Evolutionary conservation across 2,797 vertebrate genomes (phyloP).

Genomic region (Pseudomugil tenellus): DNA sequence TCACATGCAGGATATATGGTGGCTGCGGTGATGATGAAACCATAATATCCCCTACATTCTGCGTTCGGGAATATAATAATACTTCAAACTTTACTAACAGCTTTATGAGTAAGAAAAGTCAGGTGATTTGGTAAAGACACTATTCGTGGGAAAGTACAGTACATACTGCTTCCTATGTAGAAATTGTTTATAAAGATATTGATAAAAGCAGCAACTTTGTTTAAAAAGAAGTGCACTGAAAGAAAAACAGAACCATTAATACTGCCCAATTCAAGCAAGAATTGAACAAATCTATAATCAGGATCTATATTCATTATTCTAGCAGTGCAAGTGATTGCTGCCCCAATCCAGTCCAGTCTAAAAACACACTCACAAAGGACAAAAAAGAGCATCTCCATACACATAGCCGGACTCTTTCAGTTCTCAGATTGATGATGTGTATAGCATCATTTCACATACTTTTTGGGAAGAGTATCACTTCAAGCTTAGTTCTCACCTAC

Average conservation of each 20-base stretch:
- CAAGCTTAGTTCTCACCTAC: constrained; percentile 17
- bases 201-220: not conserved
- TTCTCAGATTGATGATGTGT: constrained; percentile 2
- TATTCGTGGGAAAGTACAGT: not conserved
- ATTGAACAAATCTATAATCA: not conserved
- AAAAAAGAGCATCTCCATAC: not conserved
- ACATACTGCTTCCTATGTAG: not conserved
- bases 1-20: no score
- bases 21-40: no score
- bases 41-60: no score
- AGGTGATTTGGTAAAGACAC: no score
- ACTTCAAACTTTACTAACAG: not conserved
- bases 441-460: not conserved
- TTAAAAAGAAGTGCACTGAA: constrained; percentile 9
- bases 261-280: not conserved
- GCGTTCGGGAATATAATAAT: no score
- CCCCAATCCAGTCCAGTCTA: not conserved
- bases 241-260: not conserved
- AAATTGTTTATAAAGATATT: not conserved
- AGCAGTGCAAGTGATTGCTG: not conserved
- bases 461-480: constrained; percentile 28
- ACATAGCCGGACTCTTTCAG: not conserved
- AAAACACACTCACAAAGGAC: not conserved
- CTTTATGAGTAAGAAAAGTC: not conserved
- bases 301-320: not conserved